Conservation (phyloP, 2,113 vertebrate species). For the Mastomys coucha region DNA sequence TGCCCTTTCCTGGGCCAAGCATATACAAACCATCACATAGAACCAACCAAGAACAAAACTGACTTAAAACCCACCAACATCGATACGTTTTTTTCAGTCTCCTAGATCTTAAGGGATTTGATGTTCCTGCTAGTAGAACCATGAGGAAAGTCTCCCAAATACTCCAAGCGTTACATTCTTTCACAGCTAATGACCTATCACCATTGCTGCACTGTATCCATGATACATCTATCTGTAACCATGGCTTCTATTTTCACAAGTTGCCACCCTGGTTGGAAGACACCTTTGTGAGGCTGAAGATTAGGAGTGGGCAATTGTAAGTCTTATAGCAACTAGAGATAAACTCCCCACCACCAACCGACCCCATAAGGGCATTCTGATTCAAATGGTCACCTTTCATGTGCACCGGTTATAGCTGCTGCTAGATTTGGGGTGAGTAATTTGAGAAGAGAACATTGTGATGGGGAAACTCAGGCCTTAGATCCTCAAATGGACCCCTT, state of each 20-base stretch:
- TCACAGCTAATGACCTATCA: not conserved
- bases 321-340: not conserved
- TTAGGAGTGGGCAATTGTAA: not conserved
- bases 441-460: not conserved
- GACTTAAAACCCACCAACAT: not conserved
- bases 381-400: fast-evolving
- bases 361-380: not conserved
- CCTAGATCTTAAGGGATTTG: not conserved
- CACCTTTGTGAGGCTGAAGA: not conserved
- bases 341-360: not conserved
- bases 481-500: not conserved
- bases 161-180: not conserved
- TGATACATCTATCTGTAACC: not conserved
- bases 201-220: fast-evolving
- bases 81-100: not conserved
- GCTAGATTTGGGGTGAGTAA: not conserved
- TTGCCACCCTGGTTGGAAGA: not conserved
- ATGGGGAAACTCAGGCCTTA: not conserved
- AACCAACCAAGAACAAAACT: not conserved
- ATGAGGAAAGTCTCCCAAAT: not conserved
- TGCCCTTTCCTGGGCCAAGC: too few species aligned
- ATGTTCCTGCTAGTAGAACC: not conserved
- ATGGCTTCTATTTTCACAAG: not conserved
- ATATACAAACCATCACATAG: too few species aligned
- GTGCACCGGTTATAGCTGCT: not conserved